Base-by-base conservation (phyloP, 2,113 vertebrate species). In the Dissostichus mawsoni region DNA sequence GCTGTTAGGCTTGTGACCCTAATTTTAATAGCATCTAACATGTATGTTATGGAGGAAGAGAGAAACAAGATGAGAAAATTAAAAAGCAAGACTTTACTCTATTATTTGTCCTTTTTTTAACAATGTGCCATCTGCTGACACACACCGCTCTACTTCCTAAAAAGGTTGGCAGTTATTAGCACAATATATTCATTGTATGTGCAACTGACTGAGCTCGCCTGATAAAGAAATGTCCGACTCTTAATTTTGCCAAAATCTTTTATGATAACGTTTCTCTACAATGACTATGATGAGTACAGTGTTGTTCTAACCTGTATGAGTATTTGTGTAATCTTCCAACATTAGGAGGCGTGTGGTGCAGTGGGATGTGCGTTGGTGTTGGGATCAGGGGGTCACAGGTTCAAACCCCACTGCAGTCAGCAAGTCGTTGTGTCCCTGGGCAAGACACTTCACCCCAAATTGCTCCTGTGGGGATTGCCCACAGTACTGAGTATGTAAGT, bases 111-210 rank as follows among this genome's bases (percentile, higher is more conserved):
- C 20, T 10, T 12, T 68, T 56, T 0, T 48, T 50, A 69, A 13
- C 53, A 44, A 12, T 74, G 53, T 47, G 11, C 47, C 65, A 41
- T 64, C 61, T 50, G 51, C 47, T 52, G 50, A 55, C 23, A 71
- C 12, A 58, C 44, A 48, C 41, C 69, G 20, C 41, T 53, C 53
- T 13, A 16, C 18, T 33, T 85, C 25, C 57, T 41, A 62, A 62
- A 52, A 59, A 16, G 53, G 17, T 53, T 17, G 86, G 86, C 83
- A 90, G 89, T 90, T 96, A 94, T 92, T 94, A 94, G 94, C 93
- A 95, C 96, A 41, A 29, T 29, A 4, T 29, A 29, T 29, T 0
- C 4, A 29, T 29, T 4, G 4, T 29, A 29, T 29, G 29, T 29
- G 29, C 29, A 29, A 29, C 50, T 57, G 78, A 66, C 53, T 41